Evolutionary conservation across 2,888 invertebrate species (phyloP), one percentile per base, ranked within the genome.

Genomic region (Cremastinae sp.): DNA sequence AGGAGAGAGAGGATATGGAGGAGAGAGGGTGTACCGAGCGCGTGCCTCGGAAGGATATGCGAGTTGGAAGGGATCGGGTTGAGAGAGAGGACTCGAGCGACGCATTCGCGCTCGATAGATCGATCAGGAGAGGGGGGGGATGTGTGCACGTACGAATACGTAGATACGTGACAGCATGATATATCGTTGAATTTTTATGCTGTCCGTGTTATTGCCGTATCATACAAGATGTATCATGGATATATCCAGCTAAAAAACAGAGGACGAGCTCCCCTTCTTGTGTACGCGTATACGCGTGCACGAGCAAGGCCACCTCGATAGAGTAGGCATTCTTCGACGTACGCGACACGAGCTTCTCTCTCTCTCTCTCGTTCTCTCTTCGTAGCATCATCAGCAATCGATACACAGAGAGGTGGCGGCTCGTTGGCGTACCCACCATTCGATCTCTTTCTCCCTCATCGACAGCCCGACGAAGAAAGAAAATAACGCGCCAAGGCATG

Each of bases 101-200:
- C 28, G 45, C 16, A 12, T n/a, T 43, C 43, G 22, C 43, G 65
- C 12, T 22, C 49, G 14, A 59, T 51, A 65, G 74, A 75, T 71
- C 76, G 81, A 73, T 77, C 84, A 85, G 84, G 83, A 83, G 83
- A 72, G 22, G 14, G 22, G 55, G 43, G 12, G 14, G 80, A 55
- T 20, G 45, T 35, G 81, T 83, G 83, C 82, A 84, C 80, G 81
- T 84, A 83, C 83, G 84, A 85, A 85, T 85, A 83, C 83, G 81
- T 78, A 79, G 83, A 76, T 82, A 84, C 85, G 84, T 82, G 85
- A 85, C 85, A 85, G 84, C 81, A 20, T 85, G 85, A 85, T 85
- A 80, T 85, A 85, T 85, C 83, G 85, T 82, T 83, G 85, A 85
- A 85, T 85, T 84, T 85, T 85, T 85, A 85, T 85, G 83, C 83